phyloP scores from a whole-genome alignment of 2,113 vertebrate species.

The Cephalopholis sonnerati region DNA sequence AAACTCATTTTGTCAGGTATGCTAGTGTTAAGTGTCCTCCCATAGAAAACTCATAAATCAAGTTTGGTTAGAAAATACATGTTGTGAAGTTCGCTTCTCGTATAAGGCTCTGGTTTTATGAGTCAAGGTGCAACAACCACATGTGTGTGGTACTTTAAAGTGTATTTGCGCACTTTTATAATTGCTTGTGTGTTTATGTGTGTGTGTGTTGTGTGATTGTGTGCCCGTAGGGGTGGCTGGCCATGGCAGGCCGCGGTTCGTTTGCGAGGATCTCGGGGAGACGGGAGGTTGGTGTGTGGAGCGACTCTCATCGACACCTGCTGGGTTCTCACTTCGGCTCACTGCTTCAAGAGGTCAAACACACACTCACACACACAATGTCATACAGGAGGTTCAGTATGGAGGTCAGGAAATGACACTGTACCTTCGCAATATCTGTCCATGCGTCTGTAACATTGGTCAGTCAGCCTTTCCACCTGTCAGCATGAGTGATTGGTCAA shows the following conservation, averaged over 20 bases:
- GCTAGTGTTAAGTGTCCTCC: slow-evolving; percentile 2
- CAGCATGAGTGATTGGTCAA: not conserved
- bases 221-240: slow-evolving; percentile 90
- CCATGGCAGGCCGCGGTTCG: slow-evolving; percentile 96
- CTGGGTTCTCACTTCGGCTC: slow-evolving; percentile 97
- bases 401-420: slow-evolving; percentile 8
- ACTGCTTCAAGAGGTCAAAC: slow-evolving; percentile 95
- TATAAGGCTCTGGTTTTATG: not conserved
- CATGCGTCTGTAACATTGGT: not conserved
- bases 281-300: slow-evolving; percentile 94
- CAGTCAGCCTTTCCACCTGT: not conserved
- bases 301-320: slow-evolving; percentile 96
- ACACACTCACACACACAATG: slow-evolving; percentile 6
- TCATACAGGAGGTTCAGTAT: not conserved
- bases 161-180: not conserved
- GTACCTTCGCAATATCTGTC: not conserved
- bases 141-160: not conserved
- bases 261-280: slow-evolving; percentile 89
- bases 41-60: not conserved
- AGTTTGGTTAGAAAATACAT: not conserved
- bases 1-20: slow-evolving; percentile 15
- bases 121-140: not conserved
- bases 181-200: not conserved
- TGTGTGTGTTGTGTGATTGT: not conserved
- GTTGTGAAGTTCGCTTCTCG: not conserved